These are phyloP conservation scores for Phymanthus crucifer DNA, from an alignment of 92 coral and sea anemone genomes.

Conservation along the genomic window DNA sequence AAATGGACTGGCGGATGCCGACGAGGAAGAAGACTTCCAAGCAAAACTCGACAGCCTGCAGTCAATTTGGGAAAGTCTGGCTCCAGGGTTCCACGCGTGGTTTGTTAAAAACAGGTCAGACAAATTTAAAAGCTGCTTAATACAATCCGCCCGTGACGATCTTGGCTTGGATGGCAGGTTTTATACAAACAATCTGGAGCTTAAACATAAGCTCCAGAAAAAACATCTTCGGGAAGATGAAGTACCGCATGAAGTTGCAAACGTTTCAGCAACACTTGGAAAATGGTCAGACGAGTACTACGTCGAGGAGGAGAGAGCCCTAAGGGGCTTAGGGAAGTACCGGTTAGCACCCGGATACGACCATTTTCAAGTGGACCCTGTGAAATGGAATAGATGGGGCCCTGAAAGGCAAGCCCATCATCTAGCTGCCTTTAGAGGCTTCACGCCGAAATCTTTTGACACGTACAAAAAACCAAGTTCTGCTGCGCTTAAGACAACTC, in stretches of 20 bases:
- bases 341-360: constrained; percentile 55
- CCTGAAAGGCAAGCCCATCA: constrained; percentile 65
- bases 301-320: constrained; percentile 39
- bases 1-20: constrained; percentile 50
- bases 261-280: constrained; percentile 13
- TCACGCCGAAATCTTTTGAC: constrained; percentile 49
- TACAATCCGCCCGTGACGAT: constrained; percentile 33
- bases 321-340: constrained; percentile 56
- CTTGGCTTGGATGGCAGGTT: constrained; percentile 49
- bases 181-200: constrained; percentile 53
- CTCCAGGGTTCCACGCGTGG: constrained; percentile 50
- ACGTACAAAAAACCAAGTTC: constrained; percentile 47
- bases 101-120: constrained; percentile 40
- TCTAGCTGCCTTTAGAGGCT: constrained; percentile 22
- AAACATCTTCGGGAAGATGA: constrained; percentile 41
- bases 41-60: constrained; percentile 39
- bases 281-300: constrained; percentile 34
- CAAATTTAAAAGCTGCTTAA: constrained; percentile 50
- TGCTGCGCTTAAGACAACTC: constrained; percentile 51
- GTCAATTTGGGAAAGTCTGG: constrained; percentile 35
- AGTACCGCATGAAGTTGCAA: constrained; percentile 38
- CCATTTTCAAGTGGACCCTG: constrained; percentile 51
- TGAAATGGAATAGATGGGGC: constrained; percentile 60
- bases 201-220: constrained; percentile 59
- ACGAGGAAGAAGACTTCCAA: constrained; percentile 43